phyloP scores from a whole-genome alignment of 2,113 vertebrate genomes.

The Thermophis baileyi region DNA sequence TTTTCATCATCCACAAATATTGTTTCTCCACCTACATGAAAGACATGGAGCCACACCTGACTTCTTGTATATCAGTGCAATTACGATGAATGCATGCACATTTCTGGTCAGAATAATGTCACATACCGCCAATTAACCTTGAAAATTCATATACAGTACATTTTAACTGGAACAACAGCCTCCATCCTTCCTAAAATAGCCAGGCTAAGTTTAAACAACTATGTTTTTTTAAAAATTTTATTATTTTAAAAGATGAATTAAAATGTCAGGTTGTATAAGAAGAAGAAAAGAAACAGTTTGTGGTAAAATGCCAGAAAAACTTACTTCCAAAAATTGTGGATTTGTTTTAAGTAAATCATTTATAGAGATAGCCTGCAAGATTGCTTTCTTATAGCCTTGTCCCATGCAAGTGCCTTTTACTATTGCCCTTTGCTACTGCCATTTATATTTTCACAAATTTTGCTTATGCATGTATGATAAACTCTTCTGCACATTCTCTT shows the following conservation, averaged over 20 bases:
- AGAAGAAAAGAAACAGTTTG: background rate
- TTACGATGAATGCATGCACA: conserved; percentile 1
- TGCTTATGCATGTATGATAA: background rate
- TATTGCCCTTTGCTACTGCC: too few relatives aligned
- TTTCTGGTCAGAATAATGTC: conserved; percentile 11
- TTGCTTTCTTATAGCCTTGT: background rate
- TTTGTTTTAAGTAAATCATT: background rate
- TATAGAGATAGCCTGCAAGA: background rate
- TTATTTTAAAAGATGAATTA: background rate
- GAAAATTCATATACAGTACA: background rate
- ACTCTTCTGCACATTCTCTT: background rate
- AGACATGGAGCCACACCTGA: background rate
- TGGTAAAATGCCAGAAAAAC: background rate
- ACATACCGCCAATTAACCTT: background rate
- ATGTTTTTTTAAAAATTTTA: background rate
- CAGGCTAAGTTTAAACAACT: background rate
- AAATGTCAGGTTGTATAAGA: background rate
- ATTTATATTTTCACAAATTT: background rate
- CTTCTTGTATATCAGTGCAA: background rate
- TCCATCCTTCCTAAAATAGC: conserved; percentile 8
- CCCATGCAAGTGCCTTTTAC: background rate
- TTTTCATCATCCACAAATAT: background rate
- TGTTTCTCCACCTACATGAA: background rate
- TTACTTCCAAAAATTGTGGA: background rate
- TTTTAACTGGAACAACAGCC: background rate